Base-by-base conservation (phyloP, 1,140 invertebrate species). In the Babylonia areolata region DNA sequence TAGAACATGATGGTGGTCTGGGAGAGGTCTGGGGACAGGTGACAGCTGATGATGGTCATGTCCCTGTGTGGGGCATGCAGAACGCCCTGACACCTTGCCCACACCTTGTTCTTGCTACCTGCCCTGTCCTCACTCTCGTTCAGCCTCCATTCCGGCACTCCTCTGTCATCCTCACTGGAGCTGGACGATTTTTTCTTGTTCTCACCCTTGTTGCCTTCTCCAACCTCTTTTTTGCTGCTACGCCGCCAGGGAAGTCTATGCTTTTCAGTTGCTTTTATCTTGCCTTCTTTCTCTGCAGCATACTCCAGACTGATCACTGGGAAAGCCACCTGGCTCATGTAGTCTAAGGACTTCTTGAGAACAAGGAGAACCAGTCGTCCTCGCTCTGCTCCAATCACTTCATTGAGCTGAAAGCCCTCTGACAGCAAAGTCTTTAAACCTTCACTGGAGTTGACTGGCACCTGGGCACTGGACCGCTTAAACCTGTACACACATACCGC, bases 31-130 rank as follows among this genome's bases (percentile, higher is more conserved):
- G 88, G 88, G 5, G 84, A 85, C 39, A 89, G 80, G 35, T 87
- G 80, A 33, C 88, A 85, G 37, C 87, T 80, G n/a, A 89, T 85
- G 35, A 89, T 71, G 0, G 88, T 87, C 86, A 89, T 84, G 75
- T 87, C 85, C 51, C 86, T 77, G 35, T 69, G 77, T 33, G 84
- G 84, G 28, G 86, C 39, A 6, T 31, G 23, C 12, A 89, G 54
- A 23, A 87, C 77, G 5, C 84, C 86, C 11, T 86, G 12, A 20
- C 84, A 51, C 75, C 58, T 84, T 64, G 37, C 39, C 40, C 33
- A 54, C 42, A 17, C 46, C 35, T 54, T 80, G 12, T 77, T 31
- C 9, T 6, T 23, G 17, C 20, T 3, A 40, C 33, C 75, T 11
- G 58, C 58, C 33, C 11, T 37, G 12, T 35, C 9, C 73, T 77